A percentile compares a stretch with the other conserved stretches of the same genome.
These are phyloP conservation scores for Thamnophis sirtalis DNA, from an alignment of 2,113 vertebrate species.

Conservation along the genomic window DNA sequence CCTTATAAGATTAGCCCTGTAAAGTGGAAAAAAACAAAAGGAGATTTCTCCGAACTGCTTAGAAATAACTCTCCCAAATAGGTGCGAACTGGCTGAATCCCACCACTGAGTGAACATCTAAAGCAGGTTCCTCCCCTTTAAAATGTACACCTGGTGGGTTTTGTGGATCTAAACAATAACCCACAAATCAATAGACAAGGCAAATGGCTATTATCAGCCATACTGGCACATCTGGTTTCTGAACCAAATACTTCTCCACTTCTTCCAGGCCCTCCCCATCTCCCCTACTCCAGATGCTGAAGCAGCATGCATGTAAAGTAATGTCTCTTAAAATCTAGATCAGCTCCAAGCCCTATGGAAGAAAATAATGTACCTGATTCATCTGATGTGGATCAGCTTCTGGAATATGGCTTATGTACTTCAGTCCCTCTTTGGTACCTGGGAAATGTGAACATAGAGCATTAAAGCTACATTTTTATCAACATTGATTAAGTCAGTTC, in stretches of 20 bases:
- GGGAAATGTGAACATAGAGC: background rate
- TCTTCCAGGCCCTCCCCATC: background rate
- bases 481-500: background rate
- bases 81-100: too few relatives aligned
- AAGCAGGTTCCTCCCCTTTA: too few relatives aligned
- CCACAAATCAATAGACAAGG: too few relatives aligned
- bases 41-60: too few relatives aligned
- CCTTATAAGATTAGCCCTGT: too few relatives aligned
- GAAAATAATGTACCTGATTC: background rate
- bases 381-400: background rate
- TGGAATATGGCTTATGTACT: background rate
- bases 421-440: background rate
- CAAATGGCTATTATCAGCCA: too few relatives aligned
- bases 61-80: too few relatives aligned
- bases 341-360: background rate
- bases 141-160: too few relatives aligned
- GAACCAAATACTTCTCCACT: background rate
- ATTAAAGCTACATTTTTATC: background rate
- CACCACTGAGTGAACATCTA: too few relatives aligned
- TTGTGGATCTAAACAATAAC: too few relatives aligned
- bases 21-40: too few relatives aligned
- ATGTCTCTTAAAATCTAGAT: background rate
- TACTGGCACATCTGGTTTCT: background rate
- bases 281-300: background rate
- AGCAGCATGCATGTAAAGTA: background rate